Conservation (phyloP, 2,113 vertebrate species). For the Corvus hawaiiensis region DNA sequence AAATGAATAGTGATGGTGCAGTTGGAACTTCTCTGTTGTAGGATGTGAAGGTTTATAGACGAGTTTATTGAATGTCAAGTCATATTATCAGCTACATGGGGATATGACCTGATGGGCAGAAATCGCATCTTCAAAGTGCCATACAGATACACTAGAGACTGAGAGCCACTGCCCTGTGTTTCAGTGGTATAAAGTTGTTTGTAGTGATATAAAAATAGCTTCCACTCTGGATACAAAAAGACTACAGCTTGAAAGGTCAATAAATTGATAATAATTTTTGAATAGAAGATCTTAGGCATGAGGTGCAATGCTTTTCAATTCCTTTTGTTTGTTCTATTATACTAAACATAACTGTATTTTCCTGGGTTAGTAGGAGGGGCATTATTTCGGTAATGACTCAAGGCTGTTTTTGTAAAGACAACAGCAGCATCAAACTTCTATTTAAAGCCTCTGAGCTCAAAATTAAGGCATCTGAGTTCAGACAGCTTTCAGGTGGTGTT, state of each 20-base stretch:
- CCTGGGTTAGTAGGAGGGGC: accelerated
- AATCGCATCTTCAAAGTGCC: conserved; percentile 30
- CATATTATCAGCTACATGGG: conserved; percentile 2
- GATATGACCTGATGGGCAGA: conserved; percentile 11
- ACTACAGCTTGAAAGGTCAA: neutral
- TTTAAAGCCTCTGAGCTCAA: neutral
- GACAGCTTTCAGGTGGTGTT: neutral
- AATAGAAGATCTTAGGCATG: neutral
- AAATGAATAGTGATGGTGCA: neutral
- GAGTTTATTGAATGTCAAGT: conserved; percentile 38
- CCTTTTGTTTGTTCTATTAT: neutral
- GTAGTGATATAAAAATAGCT: conserved; percentile 10
- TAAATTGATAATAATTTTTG: neutral
- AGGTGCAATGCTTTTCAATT: neutral
- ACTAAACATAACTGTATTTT: neutral
- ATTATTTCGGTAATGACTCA: neutral
- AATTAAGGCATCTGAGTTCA: neutral
- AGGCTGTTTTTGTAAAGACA: neutral
- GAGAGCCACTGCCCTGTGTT: neutral
- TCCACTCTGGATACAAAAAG: neutral
- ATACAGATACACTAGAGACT: neutral
- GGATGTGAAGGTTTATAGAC: neutral
- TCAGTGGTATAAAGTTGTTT: conserved; percentile 4
- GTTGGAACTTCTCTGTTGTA: neutral
- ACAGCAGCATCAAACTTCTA: neutral